phyloP scores from a whole-genome alignment of 2,888 invertebrate genomes.

The Liodrosophila aerea region DNA sequence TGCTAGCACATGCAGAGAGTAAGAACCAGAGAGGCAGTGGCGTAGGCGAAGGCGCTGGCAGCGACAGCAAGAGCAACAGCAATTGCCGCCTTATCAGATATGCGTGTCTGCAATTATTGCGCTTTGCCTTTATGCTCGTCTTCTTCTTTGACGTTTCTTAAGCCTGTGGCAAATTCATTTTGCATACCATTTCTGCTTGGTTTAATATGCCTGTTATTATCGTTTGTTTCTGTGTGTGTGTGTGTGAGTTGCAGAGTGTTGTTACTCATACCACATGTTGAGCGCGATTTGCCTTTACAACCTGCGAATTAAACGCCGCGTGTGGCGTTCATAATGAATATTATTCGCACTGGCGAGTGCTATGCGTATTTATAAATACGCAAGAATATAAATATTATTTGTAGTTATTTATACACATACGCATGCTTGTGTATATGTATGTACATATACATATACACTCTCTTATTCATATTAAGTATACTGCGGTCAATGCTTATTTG shows the following conservation, averaged over 20 bases:
- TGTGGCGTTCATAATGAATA: conserved; percentile 29
- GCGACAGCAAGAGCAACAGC: not conserved
- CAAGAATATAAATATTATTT: conserved; percentile 32
- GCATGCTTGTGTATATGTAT: not conserved
- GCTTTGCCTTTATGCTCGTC: conserved; percentile 23
- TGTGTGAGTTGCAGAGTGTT: conserved; percentile 9
- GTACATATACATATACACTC: not conserved
- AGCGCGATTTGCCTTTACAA: conserved; percentile 12
- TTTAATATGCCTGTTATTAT: conserved; percentile 29
- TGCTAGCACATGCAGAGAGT: conserved; percentile 4
- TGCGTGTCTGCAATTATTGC: conserved; percentile 48
- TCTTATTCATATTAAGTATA: not conserved
- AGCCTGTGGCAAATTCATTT: conserved; percentile 28
- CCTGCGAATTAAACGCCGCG: conserved; percentile 14
- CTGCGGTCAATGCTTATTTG: conserved; percentile 27
- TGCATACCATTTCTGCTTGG: conserved; percentile 38
- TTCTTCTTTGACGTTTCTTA: conserved; percentile 6
- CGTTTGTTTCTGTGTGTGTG: not conserved
- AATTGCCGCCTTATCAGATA: conserved; percentile 23
- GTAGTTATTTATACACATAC: conserved; percentile 21
- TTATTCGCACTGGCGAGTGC: conserved; percentile 36
- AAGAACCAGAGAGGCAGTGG: not conserved
- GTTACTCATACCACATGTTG: conserved; percentile 60
- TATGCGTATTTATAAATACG: conserved; percentile 37
- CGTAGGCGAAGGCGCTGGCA: not conserved